Evolutionary conservation across 2,797 vertebrate species (phyloP), one percentile per base, ranked within the genome.

Genomic region (Parambassis ranga): DNA sequence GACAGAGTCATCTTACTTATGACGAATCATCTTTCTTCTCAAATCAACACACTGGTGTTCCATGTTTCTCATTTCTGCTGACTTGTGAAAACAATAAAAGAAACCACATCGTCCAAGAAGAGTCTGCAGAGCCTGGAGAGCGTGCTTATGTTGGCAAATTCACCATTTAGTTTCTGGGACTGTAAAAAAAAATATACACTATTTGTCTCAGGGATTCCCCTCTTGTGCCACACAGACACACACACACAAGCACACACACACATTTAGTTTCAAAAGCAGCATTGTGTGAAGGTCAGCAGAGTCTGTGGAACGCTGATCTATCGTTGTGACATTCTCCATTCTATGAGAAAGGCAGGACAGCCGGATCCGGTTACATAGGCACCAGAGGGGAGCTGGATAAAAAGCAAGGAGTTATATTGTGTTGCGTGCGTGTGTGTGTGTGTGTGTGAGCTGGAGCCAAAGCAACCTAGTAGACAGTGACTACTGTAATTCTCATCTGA

Each of bases 251-350:
- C 20, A 19, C 20, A 38, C 33, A 67, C 15, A 55, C 44, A 81
- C 84, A 73, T 89, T 88, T 84, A 52, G 85, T 61, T 89, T 91
- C 57, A 89, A 89, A 90, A 89, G 81, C 84, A 60, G 85, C 79
- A 90, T 92, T 92, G 91, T 93, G 81, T 81, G 77, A 89, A 89
- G 90, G 87, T 91, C 91, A 90, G 87, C 77, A 88, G 82, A 82
- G 82, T 75, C 77, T 84, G 80, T 57, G 73, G 67, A 77, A 84
- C 79, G 47, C 72, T 89, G 84, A 87, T 84, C 88, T 74, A 84
- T 76, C 58, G 68, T 75, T 80, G 75, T 76, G 83, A 84, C 85
- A 89, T 86, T 89, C 77, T 82, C 74, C 53, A 56, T 79, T 80
- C 79, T 70, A 57, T 73, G 76, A 77, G 82, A 84, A 79, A 76